Conservation (phyloP, 1,140 invertebrate genomes). For the Drosophila rhopaloa region DNA sequence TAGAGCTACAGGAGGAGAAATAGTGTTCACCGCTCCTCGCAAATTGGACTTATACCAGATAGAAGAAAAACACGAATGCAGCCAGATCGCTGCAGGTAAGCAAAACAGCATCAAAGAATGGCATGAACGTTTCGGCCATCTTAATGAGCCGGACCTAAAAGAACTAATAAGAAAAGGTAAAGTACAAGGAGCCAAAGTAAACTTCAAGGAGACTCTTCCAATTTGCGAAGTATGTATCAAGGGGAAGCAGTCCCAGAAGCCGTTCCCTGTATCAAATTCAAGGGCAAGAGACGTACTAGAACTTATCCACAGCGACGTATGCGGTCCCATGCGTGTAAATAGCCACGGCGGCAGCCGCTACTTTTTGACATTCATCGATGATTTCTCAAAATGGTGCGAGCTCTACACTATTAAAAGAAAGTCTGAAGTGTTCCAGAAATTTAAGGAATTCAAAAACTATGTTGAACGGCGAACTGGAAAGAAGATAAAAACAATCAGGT, state of each 20-base stretch:
- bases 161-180: conserved; percentile 14
- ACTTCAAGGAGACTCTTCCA: conserved; percentile 4
- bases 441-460: conserved; percentile 8
- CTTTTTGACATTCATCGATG: conserved; percentile 5
- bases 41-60: conserved; percentile 21
- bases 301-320: background rate
- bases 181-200: conserved; percentile 6
- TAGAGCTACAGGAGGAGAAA: conserved; percentile 1
- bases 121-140: too few species aligned
- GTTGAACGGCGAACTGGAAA: conserved; percentile 10
- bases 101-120: conserved; percentile 7
- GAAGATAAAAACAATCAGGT: conserved; percentile 12
- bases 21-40: conserved; percentile 8
- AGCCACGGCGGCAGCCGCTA: conserved; percentile 5
- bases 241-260: conserved; percentile 12
- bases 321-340: background rate
- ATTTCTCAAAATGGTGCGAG: conserved; percentile 10
- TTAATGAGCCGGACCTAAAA: conserved; percentile 18
- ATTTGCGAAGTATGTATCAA: conserved; percentile 28
- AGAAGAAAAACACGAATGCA: background rate
- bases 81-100: background rate
- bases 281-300: background rate
- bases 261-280: conserved; percentile 4
- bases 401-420: conserved; percentile 5
- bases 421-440: conserved; percentile 3